Evolutionary conservation across 2,888 invertebrate species (phyloP).

Genomic region (Ctenicera cuprea): DNA sequence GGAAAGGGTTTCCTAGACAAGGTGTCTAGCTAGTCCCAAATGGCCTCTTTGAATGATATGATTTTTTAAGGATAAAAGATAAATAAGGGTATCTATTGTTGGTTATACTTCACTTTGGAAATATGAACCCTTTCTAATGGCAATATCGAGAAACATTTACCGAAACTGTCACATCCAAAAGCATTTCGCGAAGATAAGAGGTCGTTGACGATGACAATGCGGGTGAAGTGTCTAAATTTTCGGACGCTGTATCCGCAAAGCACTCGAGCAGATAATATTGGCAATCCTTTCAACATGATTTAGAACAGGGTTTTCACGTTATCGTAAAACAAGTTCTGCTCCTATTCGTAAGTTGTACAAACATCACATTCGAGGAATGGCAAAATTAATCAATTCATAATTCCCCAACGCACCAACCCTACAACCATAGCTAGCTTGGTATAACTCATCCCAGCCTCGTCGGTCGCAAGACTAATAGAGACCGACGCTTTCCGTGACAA

Average conservation of each 20-base stretch:
- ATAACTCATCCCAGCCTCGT: slow-evolving; percentile 41
- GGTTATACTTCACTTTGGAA: no score
- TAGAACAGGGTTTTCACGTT: background rate
- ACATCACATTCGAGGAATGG: slow-evolving; percentile 11
- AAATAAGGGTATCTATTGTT: no score
- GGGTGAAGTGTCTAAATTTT: slow-evolving; percentile 32
- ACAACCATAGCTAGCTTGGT: no score
- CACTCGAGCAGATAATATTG: slow-evolving; percentile 22
- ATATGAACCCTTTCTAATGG: background rate
- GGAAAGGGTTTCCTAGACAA: no score
- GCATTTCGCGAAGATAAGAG: slow-evolving; percentile 21
- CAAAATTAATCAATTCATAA: slow-evolving; percentile 43
- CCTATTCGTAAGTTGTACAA: slow-evolving; percentile 7
- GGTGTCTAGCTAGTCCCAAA: no score
- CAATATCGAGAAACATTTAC: background rate
- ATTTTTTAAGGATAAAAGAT: no score
- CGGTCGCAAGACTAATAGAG: slow-evolving; percentile 49
- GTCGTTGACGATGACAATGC: slow-evolving; percentile 18
- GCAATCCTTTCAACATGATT: slow-evolving; percentile 23
- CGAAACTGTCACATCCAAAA: slow-evolving; percentile 19
- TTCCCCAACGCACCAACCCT: slow-evolving; percentile 32
- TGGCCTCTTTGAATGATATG: no score
- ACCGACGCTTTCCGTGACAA: slow-evolving; percentile 51
- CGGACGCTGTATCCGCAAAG: slow-evolving; percentile 21
- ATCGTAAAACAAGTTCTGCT: background rate